Base-by-base conservation (phyloP, 1,140 invertebrate species). In the Drosophila burlai region DNA sequence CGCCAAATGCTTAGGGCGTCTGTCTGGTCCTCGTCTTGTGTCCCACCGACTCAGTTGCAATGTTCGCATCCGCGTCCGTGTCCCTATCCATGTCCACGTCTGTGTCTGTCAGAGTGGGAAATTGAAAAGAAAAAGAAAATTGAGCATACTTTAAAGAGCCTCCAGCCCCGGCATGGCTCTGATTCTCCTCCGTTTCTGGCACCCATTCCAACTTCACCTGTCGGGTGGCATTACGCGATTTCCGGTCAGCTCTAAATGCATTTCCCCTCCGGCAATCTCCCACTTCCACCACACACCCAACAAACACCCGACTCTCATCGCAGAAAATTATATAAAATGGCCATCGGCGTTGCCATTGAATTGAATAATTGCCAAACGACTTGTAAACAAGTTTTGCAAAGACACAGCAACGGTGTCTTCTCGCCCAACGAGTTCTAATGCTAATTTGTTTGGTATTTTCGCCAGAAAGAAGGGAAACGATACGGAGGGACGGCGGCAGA, bases 361-460 rank as follows among this genome's bases (percentile, higher is more conserved):
- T 87, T 87, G 69, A 87, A 83, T 86, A 86, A 86, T 86, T 86
- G 83, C 80, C 80, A 80, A 86, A 80, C 83, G 80, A 87, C 67
- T 87, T 73, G 83, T 80, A 83, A 86, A 87, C 76, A 86, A 83
- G 76, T 76, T 79, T 79, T 16, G 50, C 29, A 13, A 62, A 74
- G 54, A 78, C 63, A 54, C 49, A 34, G 40, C 60, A 13, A 43
- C 43, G 50, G 49, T 26, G 47, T 71, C 69, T 62, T 72, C 60
- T 36, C 65, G 42, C 45, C 62, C 65, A 54, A 69, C 71, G 47
- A 62, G 49, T 40, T 52, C 61, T 66, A 86, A 85, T 84, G 68
- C 74, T 76, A 85, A 85, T 86, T 85, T 82, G 65, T 82, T 79
- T 58, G 54, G 43, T 58, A 71, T 57, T 72, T 68, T 74, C 58